Evolutionary conservation across 2,888 invertebrate species (phyloP).

Genomic region (Drosophila demipolita): DNA sequence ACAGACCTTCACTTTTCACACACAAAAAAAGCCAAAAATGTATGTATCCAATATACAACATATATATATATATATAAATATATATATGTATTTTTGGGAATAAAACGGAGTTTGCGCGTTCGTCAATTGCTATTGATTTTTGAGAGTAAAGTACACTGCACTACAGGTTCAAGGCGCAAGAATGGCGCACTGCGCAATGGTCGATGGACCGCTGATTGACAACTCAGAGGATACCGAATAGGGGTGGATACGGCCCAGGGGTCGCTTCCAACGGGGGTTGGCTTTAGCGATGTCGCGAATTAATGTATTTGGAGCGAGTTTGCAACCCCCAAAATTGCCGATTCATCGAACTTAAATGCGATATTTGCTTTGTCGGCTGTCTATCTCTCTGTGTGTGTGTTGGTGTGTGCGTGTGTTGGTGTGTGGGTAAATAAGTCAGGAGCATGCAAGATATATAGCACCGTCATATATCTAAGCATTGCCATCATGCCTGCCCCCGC

Average conservation of each 20-base stretch:
- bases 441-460: constrained; percentile 70
- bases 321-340: constrained; percentile 58
- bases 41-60: not conserved
- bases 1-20: not conserved
- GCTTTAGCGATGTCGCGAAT: constrained; percentile 50
- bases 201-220: not conserved
- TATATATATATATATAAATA: not conserved
- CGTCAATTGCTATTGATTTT: constrained; percentile 70
- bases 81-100: not conserved
- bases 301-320: constrained; percentile 66
- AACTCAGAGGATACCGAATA: not conserved
- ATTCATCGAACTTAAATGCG: constrained; percentile 45
- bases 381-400: constrained; percentile 6
- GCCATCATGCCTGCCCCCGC: not conserved
- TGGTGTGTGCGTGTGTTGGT: constrained; percentile 18
- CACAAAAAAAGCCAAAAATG: not conserved
- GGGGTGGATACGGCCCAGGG: constrained; percentile 4
- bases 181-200: constrained; percentile 57
- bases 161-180: not conserved
- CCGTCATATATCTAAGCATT: constrained; percentile 72
- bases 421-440: constrained; percentile 47
- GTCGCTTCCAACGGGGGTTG: constrained; percentile 60
- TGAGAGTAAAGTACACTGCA: constrained; percentile 20
- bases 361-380: constrained; percentile 37
- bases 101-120: constrained; percentile 64